phyloP scores from a whole-genome alignment of 2,888 invertebrate species.

The Amphimallon solstitiale region DNA sequence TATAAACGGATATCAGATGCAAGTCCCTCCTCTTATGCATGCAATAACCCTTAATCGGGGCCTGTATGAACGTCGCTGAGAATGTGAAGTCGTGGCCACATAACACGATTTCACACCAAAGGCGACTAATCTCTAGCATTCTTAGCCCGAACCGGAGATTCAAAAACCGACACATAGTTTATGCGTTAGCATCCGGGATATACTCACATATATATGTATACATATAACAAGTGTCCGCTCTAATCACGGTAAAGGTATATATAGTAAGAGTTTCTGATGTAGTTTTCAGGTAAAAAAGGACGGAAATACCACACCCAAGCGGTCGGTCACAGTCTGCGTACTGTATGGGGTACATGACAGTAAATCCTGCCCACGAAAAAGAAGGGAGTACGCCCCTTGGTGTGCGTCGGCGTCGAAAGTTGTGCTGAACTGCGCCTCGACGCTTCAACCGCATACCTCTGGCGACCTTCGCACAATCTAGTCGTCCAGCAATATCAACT shows the following conservation, averaged over 20 bases:
- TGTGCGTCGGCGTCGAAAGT: conserved; percentile 63
- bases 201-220: too few species aligned
- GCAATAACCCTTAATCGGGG: conserved; percentile 55
- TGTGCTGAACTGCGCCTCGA: conserved; percentile 57
- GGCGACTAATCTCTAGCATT: conserved; percentile 14
- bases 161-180: conserved; percentile 6
- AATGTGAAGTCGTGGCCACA: conserved; percentile 49
- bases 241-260: conserved; percentile 47
- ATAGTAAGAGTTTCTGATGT: conserved; percentile 27
- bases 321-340: conserved; percentile 65
- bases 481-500: conserved; percentile 46
- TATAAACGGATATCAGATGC: conserved; percentile 56
- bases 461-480: conserved; percentile 54
- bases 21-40: conserved; percentile 56
- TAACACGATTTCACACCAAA: conserved; percentile 26
- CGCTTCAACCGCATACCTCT: conserved; percentile 57
- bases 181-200: conserved; percentile 15
- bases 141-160: conserved; percentile 9
- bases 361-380: conserved; percentile 64
- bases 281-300: conserved; percentile 41
- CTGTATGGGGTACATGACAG: conserved; percentile 66
- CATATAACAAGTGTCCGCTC: conserved; percentile 46
- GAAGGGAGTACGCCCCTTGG: conserved; percentile 60
- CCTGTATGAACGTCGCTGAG: conserved; percentile 49
- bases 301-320: conserved; percentile 67